Conservation (phyloP, 2,113 vertebrate species). For the Tauraco erythrolophus region DNA sequence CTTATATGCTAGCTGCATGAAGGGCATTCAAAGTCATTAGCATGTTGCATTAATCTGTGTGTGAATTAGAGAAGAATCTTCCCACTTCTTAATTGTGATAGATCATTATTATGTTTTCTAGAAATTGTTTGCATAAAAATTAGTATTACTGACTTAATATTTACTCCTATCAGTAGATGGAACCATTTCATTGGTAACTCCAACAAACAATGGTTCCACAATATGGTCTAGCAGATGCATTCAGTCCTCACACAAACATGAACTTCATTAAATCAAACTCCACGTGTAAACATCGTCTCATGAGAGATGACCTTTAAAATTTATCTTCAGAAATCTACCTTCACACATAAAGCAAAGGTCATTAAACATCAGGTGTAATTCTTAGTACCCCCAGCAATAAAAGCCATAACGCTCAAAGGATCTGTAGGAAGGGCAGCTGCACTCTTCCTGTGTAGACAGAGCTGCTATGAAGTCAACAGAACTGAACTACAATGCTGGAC, state of each 20-base stretch:
- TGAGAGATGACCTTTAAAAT: neutral
- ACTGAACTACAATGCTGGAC: neutral
- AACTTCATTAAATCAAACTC: neutral
- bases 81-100: neutral
- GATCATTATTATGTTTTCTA: neutral
- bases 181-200: neutral
- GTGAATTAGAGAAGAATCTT: neutral
- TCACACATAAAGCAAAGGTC: neutral
- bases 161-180: neutral
- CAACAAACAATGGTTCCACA: neutral
- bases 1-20: neutral
- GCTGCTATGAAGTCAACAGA: neutral
- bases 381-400: neutral
- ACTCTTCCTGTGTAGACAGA: neutral
- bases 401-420: neutral
- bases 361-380: neutral
- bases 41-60: neutral
- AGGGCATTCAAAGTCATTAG: neutral
- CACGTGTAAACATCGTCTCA: neutral
- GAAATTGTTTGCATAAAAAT: neutral
- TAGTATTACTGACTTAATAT: neutral
- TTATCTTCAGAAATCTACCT: neutral
- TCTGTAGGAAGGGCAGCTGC: neutral
- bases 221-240: neutral
- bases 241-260: neutral